Percentiles rank a stretch among this genome's conserved stretches.
Evolutionary conservation across 2,888 invertebrate species (phyloP).

Genomic region (Apoderus coryli): DNA sequence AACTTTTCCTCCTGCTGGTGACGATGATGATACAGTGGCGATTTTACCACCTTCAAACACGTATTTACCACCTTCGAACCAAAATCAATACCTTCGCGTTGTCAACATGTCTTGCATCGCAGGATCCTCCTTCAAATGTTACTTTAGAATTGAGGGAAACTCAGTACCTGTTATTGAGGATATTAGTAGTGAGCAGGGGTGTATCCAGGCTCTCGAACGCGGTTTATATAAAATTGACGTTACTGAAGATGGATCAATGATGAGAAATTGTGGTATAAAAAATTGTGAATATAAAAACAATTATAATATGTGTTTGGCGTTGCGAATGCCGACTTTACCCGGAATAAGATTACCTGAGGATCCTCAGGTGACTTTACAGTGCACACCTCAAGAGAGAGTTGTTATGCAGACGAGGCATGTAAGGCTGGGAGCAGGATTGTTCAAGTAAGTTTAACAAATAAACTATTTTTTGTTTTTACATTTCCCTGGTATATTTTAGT

Average conservation of each 20-base stretch:
- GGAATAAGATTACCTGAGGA: slow-evolving; percentile 40
- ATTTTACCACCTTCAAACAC: slow-evolving; percentile 16
- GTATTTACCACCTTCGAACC: slow-evolving; percentile 17
- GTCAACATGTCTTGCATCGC: slow-evolving; percentile 29
- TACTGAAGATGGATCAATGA: slow-evolving; percentile 32
- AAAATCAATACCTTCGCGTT: slow-evolving; percentile 22
- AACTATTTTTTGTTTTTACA: slow-evolving; percentile 1
- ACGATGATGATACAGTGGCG: slow-evolving; percentile 15
- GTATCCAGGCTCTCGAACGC: slow-evolving; percentile 16
- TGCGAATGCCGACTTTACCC: slow-evolving; percentile 39
- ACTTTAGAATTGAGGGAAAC: slow-evolving; percentile 12
- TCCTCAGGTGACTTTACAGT: slow-evolving; percentile 37
- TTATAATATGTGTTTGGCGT: slow-evolving; percentile 37
- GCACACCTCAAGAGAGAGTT: slow-evolving; percentile 38
- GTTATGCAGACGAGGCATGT: slow-evolving; percentile 35
- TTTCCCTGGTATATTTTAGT: slow-evolving; percentile 13
- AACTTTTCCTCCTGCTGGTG: slow-evolving; percentile 3
- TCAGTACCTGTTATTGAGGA: slow-evolving; percentile 23
- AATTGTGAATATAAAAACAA: slow-evolving; percentile 27
- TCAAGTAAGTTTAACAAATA: slow-evolving; percentile 17
- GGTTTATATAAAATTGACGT: slow-evolving; percentile 33
- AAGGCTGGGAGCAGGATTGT: slow-evolving; percentile 20
- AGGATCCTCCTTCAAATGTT: slow-evolving; percentile 30
- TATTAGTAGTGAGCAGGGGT: slow-evolving; percentile 26
- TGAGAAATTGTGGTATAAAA: slow-evolving; percentile 37